phyloP scores from a whole-genome alignment of 2,797 vertebrate genomes.

The Oreortyx pictus region DNA sequence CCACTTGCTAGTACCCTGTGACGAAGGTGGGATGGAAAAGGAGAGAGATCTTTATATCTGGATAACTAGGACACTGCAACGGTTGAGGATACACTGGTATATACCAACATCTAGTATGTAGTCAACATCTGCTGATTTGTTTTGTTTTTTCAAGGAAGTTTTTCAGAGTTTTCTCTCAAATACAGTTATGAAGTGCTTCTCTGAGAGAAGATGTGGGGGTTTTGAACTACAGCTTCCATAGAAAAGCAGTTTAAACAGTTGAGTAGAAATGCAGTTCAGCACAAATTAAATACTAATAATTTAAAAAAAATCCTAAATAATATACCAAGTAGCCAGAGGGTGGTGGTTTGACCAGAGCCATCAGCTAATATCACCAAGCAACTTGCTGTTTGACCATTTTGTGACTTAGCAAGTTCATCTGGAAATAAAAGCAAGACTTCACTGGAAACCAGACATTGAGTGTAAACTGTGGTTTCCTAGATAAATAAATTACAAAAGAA shows the following conservation, averaged over 20 bases:
- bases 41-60: not conserved
- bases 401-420: constrained; percentile 51
- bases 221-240: not conserved
- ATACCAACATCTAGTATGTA: not conserved
- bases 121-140: not conserved
- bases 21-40: not conserved
- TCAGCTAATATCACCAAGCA: constrained; percentile 40
- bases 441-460: constrained; percentile 75
- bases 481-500: constrained; percentile 77
- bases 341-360: not conserved
- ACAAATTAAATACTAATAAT: not conserved
- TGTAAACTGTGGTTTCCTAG: constrained; percentile 78
- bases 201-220: not conserved
- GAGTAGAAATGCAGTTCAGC: not conserved
- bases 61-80: not conserved
- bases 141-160: not conserved
- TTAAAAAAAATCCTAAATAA: not conserved
- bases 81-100: not conserved
- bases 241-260: constrained; percentile 26
- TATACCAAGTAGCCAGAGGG: not conserved
- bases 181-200: not conserved
- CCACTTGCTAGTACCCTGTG: not conserved
- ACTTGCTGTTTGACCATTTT: constrained; percentile 43
- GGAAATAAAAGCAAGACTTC: constrained; percentile 70
- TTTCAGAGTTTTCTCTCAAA: not conserved